Base-by-base conservation (phyloP, 2,888 invertebrate genomes). In the Sussaba pulchella region DNA sequence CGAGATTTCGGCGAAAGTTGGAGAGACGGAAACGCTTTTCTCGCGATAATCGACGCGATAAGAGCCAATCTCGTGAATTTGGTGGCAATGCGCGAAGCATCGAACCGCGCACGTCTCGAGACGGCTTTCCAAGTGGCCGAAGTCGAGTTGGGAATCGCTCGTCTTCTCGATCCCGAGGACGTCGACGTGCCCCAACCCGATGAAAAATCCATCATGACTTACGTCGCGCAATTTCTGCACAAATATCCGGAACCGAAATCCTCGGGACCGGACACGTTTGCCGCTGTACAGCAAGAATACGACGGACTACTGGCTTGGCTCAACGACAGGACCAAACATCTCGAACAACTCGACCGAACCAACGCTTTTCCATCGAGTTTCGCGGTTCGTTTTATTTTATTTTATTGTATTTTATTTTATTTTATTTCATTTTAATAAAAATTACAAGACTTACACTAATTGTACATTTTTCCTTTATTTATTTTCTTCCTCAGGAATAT, bases 191-290 rank as follows among this genome's bases (percentile, higher is more conserved):
- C 97, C 31, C 97, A 97, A 91, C 99, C 99, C 3, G 99, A 99
- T 92, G 99, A 99, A 92, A 97, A 98, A 93, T 98, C 98, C 82
- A 98, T 99, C 88, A 99, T 99, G 99, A 99, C 99, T 36, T 99
- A 99, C 92, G 98, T 99, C 82, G 98, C 99, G 47, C 99, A 99
- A 93, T 99, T 99, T 93, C 94, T 99, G 90, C 98, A 99, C 92
- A 98, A 98, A 93, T 97, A 97, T 93, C 97, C 97, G 59, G 97
- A 97, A 93, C 97, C 97, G 66, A 96, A 95, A 93, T 95, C 95
- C 85, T 95, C 95, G 80, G 95, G 95, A 82, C 94, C 95, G 19
- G 96, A 96, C 89, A 95, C 96, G 77, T 95, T 96, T 85, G 95
- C 96, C 84, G 95, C 96, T 85, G 94, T 97, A 78, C 97, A 98